Percentiles rank a stretch among this genome's conserved stretches.
These are phyloP conservation scores for Spinibarbus caldwelli DNA, from an alignment of 2,797 vertebrate genomes.

Conservation along the genomic window DNA sequence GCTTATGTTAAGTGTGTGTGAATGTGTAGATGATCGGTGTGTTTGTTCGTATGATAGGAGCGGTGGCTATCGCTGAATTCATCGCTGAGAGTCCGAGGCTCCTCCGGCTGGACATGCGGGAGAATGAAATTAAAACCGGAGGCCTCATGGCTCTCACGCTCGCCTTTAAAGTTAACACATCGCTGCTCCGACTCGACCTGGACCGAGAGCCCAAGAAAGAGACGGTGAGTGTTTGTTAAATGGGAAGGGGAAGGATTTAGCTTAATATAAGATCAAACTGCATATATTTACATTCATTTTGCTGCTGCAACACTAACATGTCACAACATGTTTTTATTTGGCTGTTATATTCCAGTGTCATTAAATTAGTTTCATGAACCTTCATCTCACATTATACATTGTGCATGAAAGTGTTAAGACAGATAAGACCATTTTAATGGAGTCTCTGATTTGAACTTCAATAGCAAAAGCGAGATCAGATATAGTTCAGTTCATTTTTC, in stretches of 20 bases:
- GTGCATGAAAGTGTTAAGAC: not conserved
- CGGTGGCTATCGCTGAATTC: slow-evolving; percentile 94
- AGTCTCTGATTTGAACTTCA: too few relatives aligned
- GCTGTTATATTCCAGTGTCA: not conserved
- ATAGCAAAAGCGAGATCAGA: not conserved
- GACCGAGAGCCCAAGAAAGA: slow-evolving; percentile 97
- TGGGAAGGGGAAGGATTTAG: not conserved
- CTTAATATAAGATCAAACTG: not conserved
- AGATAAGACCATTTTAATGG: not conserved
- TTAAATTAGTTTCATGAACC: not conserved
- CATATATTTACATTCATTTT: not conserved
- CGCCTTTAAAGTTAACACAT: slow-evolving; percentile 93
- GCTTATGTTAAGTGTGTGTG: not conserved
- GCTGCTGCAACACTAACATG: not conserved
- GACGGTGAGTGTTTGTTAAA: slow-evolving; percentile 74
- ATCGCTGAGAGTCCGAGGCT: slow-evolving; percentile 93
- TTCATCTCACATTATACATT: not conserved
- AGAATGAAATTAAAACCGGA: slow-evolving; percentile 96
- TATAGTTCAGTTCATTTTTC: not conserved
- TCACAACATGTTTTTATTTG: not conserved
- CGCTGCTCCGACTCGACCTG: slow-evolving; percentile 91
- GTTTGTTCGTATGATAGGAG: slow-evolving; percentile 74
- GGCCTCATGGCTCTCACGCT: slow-evolving; percentile 94
- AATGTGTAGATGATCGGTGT: not conserved
- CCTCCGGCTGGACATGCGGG: slow-evolving; percentile 91